Percentiles rank a stretch among this genome's conserved stretches.
These are phyloP conservation scores for Drosophila paulistorum DNA, from an alignment of 1,140 invertebrate genomes.

Conservation along the genomic window DNA sequence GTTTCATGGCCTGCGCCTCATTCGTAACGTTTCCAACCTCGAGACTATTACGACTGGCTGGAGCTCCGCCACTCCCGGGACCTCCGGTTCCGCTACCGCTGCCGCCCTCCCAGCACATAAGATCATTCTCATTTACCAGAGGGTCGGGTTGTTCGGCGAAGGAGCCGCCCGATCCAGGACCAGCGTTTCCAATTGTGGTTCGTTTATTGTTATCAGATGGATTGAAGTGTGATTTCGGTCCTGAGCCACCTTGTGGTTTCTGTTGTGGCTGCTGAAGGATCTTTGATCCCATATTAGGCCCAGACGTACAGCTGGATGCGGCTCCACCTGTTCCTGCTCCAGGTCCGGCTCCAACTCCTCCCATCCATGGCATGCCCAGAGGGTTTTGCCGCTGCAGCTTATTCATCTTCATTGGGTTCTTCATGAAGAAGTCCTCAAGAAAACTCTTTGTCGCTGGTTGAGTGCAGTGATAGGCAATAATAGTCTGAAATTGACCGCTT, in stretches of 20 bases:
- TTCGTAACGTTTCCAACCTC: slow-evolving; percentile 26
- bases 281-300: slow-evolving; percentile 44
- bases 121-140: slow-evolving; percentile 57
- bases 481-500: slow-evolving; percentile 93
- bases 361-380: slow-evolving; percentile 53
- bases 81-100: slow-evolving; percentile 5
- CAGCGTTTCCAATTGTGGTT: slow-evolving; percentile 76
- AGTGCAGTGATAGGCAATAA: slow-evolving; percentile 97
- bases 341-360: slow-evolving; percentile 19
- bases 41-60: slow-evolving; percentile 33
- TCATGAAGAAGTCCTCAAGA: slow-evolving; percentile 92
- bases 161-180: neutral
- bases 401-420: slow-evolving; percentile 94
- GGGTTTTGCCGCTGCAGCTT: slow-evolving; percentile 86
- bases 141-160: slow-evolving; percentile 83
- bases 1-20: slow-evolving; percentile 59
- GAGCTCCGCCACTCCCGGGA: neutral
- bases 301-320: neutral
- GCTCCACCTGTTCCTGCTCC: slow-evolving; percentile 10
- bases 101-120: slow-evolving; percentile 76
- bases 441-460: slow-evolving; percentile 97
- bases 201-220: slow-evolving; percentile 65
- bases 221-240: slow-evolving; percentile 43
- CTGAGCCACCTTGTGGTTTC: slow-evolving; percentile 7
- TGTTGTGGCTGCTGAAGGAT: slow-evolving; percentile 54